Conservation (phyloP, 2,797 vertebrate genomes). For the Eulemur albifrons region DNA sequence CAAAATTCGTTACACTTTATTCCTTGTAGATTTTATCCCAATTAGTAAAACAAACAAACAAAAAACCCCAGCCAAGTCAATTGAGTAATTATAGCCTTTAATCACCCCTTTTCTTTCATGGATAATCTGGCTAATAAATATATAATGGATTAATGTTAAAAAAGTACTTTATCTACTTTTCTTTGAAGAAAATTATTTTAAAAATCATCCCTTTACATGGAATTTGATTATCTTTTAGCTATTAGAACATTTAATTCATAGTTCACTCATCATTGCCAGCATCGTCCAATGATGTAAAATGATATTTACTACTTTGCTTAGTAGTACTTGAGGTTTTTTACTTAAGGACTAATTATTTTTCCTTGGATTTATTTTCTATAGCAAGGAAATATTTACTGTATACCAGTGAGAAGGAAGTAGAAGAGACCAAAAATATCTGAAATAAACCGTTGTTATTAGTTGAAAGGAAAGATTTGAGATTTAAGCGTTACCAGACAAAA, state of each 20-base stretch:
- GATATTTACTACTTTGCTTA: neutral
- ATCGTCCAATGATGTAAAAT: slow-evolving; percentile 13
- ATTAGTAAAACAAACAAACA: neutral
- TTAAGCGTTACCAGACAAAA: neutral
- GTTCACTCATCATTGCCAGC: neutral
- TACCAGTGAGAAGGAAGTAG: neutral
- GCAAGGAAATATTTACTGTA: neutral
- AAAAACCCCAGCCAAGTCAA: neutral
- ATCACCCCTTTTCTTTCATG: neutral
- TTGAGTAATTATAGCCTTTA: neutral
- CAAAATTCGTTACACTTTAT: neutral
- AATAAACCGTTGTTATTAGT: neutral
- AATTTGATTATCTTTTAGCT: slow-evolving; percentile 28
- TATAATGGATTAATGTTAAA: neutral
- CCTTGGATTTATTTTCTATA: neutral
- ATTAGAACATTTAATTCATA: neutral
- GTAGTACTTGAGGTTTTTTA: neutral
- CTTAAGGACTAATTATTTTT: neutral
- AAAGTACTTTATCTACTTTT: neutral
- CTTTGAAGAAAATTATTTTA: slow-evolving; percentile 11
- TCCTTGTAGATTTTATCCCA: neutral
- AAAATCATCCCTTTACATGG: neutral
- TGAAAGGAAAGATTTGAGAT: neutral
- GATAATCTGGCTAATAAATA: neutral
- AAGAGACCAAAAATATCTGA: neutral